phyloP scores from a whole-genome alignment of 2,797 vertebrate genomes.

The Perodicticus potto region DNA sequence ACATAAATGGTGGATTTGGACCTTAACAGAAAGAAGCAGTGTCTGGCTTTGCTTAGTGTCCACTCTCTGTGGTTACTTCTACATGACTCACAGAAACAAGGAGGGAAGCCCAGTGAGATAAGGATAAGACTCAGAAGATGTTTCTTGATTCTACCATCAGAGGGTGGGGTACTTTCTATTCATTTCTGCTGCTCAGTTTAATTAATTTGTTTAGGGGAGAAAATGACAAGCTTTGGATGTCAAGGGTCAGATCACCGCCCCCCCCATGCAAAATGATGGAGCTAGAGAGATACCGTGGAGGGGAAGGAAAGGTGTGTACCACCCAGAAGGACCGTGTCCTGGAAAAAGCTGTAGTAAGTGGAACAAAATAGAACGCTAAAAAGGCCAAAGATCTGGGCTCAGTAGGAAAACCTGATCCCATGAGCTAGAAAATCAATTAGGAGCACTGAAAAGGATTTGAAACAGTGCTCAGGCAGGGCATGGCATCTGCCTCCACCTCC shows the following conservation, averaged over 20 bases:
- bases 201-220: slow-evolving; percentile 14
- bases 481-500: neutral
- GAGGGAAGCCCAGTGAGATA: neutral
- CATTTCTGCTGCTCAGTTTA: neutral
- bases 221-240: neutral
- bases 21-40: neutral
- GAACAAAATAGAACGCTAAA: neutral
- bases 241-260: neutral
- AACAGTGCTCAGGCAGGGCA: neutral
- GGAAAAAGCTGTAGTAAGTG: neutral
- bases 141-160: neutral
- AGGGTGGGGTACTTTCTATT: neutral
- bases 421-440: neutral
- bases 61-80: neutral
- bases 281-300: neutral
- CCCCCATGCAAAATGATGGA: neutral
- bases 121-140: neutral
- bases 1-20: neutral
- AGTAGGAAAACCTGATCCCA: neutral
- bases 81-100: neutral
- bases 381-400: neutral
- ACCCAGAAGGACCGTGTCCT: neutral
- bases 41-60: neutral
- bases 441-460: neutral
- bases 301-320: neutral